A percentile compares a stretch with the other conserved stretches of the same genome.
Evolutionary conservation across 2,113 vertebrate species (phyloP).

Genomic region (Oreochromis tanganicae): DNA sequence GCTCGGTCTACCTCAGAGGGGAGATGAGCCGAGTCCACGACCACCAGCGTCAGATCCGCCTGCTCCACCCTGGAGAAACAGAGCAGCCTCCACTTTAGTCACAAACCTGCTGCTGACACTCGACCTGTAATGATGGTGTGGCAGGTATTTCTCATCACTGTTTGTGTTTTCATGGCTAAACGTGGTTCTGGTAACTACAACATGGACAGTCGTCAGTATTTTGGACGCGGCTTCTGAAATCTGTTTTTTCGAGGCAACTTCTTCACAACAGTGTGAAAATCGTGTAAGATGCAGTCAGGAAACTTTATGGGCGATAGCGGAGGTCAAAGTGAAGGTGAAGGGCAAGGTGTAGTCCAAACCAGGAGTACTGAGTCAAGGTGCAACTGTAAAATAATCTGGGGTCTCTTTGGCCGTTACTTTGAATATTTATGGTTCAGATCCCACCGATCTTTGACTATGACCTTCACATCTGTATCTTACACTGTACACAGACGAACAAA

Average conservation of each 20-base stretch:
- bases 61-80: constrained; percentile 49
- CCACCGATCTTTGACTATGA: not conserved
- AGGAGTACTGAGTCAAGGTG: not conserved
- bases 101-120: not conserved
- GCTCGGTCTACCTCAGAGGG: constrained; percentile 9
- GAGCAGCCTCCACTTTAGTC: not conserved
- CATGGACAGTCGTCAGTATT: not conserved
- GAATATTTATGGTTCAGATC: not conserved
- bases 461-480: not conserved
- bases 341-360: not conserved
- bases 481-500: not conserved
- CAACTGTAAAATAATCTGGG: not conserved
- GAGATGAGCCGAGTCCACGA: constrained; percentile 49
- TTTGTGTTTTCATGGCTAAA: not conserved
- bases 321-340: not conserved
- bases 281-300: not conserved
- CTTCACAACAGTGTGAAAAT: not conserved
- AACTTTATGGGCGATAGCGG: not conserved
- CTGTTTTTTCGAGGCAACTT: not conserved
- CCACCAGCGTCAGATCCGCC: constrained; percentile 65
- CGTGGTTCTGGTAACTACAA: not conserved
- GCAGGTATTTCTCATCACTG: not conserved
- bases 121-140: not conserved
- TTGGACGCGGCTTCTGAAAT: not conserved
- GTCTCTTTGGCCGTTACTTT: not conserved